Evolutionary conservation across 2,113 vertebrate genomes (phyloP).

Genomic region (Marcusenius ussheri): DNA sequence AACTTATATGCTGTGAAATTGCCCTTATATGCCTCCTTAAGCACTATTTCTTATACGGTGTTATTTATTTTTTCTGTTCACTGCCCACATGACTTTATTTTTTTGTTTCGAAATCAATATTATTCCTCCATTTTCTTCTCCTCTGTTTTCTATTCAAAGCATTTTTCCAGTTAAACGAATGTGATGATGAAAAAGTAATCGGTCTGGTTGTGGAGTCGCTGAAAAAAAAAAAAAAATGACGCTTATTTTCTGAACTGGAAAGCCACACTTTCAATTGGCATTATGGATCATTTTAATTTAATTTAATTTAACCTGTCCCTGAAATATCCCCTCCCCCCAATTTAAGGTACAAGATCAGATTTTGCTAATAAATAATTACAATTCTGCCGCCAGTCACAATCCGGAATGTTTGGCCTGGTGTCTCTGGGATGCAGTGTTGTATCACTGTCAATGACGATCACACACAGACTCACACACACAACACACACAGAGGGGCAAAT

Average conservation of each 20-base stretch:
- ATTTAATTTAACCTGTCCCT: slow-evolving; percentile 51
- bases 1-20: neutral
- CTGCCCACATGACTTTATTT: neutral
- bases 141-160: slow-evolving; percentile 1
- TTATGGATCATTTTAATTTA: slow-evolving; percentile 54
- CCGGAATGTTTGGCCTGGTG: slow-evolving; percentile 49
- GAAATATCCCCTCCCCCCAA: slow-evolving; percentile 42
- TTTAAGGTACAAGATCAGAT: slow-evolving; percentile 51
- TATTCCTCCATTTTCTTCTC: slow-evolving; percentile 8
- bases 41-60: neutral
- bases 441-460: neutral
- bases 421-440: neutral
- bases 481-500: neutral
- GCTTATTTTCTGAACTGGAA: neutral
- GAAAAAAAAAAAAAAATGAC: slow-evolving; percentile 18
- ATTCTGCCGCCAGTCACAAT: slow-evolving; percentile 34
- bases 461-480: neutral
- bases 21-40: neutral
- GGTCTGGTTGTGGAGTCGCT: slow-evolving; percentile 25
- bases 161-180: neutral
- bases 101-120: slow-evolving; percentile 7
- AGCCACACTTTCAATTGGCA: slow-evolving; percentile 50
- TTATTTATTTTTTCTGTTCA: neutral
- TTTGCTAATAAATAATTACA: slow-evolving; percentile 41
- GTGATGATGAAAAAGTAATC: slow-evolving; percentile 44